Conservation (phyloP, 2,888 invertebrate species). For the Rugalucina vietnamica region DNA sequence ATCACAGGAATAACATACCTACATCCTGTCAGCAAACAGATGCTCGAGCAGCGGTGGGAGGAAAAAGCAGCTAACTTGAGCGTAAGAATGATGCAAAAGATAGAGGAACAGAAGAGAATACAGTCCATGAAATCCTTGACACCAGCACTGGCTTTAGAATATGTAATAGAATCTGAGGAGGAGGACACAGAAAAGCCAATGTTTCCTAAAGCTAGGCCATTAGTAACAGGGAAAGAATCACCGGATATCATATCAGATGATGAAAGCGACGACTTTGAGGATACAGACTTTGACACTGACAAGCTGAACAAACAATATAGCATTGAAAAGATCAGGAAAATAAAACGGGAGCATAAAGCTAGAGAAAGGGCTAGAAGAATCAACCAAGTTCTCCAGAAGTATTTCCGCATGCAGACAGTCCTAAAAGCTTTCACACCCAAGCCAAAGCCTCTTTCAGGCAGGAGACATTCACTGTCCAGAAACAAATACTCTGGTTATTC, state of each 20-base stretch:
- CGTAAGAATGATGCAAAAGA: constrained; percentile 10
- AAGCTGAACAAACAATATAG: constrained; percentile 61
- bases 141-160: background rate
- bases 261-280: constrained; percentile 29
- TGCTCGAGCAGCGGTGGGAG: constrained; percentile 15
- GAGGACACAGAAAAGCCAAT: background rate
- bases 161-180: background rate
- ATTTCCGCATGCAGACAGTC: constrained; percentile 45
- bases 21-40: constrained; percentile 40
- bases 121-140: background rate
- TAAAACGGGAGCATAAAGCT: constrained; percentile 12
- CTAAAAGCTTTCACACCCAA: constrained; percentile 35
- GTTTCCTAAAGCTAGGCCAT: constrained; percentile 35
- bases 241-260: constrained; percentile 35
- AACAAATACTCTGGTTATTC: too few species aligned
- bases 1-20: constrained; percentile 37
- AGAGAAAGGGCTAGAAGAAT: background rate
- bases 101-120: constrained; percentile 8
- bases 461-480: too few species aligned
- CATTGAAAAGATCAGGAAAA: constrained; percentile 49
- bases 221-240: constrained; percentile 37
- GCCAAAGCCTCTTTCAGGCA: too few species aligned
- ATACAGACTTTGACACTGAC: constrained; percentile 49
- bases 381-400: constrained; percentile 41
- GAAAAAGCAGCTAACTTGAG: background rate